A percentile compares a stretch with the other conserved stretches of the same genome.
Conservation (phyloP, 2,797 vertebrate species). For the Eulemur rubriventer region DNA sequence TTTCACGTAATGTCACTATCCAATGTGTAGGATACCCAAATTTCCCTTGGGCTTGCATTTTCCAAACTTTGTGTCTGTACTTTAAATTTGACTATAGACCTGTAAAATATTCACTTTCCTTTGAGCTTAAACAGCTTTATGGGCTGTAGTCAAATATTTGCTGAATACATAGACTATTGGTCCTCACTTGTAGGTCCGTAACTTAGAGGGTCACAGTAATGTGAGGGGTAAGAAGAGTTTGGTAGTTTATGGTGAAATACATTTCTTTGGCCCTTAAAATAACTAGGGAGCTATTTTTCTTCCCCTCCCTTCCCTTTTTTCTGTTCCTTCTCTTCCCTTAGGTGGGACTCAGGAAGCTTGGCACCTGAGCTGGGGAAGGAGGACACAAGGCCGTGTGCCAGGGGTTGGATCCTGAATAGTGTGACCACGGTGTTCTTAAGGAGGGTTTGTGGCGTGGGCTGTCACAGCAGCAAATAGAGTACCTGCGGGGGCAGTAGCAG, state of each 20-base stretch:
- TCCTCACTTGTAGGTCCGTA: neutral
- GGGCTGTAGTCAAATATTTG: neutral
- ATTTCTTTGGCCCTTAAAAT: slow-evolving; percentile 14
- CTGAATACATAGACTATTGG: neutral
- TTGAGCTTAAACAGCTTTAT: neutral
- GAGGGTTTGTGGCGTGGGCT: neutral
- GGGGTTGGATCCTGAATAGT: neutral
- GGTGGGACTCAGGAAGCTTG: neutral
- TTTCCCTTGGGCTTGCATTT: neutral
- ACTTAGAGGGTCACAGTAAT: neutral
- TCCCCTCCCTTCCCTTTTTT: neutral
- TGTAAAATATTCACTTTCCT: neutral
- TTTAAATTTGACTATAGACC: neutral
- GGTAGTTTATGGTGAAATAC: neutral
- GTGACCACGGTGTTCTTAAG: neutral
- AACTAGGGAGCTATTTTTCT: neutral
- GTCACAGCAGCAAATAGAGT: neutral
- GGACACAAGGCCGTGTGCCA: neutral
- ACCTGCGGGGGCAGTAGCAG: neutral
- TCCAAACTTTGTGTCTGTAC: neutral
- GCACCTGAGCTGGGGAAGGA: neutral
- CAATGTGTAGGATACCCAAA: neutral
- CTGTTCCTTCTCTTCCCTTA: neutral
- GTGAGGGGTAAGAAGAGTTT: neutral
- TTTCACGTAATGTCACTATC: neutral